These are phyloP conservation scores for Apeira syringaria DNA, from an alignment of 2,888 invertebrate genomes.

Conservation along the genomic window DNA sequence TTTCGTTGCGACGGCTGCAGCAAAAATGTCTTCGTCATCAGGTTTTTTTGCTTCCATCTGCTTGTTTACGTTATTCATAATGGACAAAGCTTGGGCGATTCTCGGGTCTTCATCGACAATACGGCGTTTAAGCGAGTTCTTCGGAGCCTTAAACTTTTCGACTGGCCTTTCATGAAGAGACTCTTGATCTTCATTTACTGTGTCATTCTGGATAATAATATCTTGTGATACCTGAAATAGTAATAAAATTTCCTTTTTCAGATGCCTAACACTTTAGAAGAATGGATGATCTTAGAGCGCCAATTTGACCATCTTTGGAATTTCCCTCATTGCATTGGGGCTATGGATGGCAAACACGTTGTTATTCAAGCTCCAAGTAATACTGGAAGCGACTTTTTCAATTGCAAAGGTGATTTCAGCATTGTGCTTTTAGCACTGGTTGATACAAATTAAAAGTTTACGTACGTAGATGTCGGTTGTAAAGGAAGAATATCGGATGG, in stretches of 20 bases:
- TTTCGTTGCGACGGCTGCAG: slow-evolving; percentile 28
- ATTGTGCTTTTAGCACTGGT: background rate
- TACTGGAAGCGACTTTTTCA: background rate
- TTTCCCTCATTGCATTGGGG: background rate
- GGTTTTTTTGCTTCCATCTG: slow-evolving; percentile 28
- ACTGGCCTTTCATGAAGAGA: slow-evolving; percentile 25
- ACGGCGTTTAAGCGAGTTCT: slow-evolving; percentile 30
- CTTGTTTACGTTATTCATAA: slow-evolving; percentile 33
- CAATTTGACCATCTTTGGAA: background rate
- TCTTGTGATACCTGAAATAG: background rate
- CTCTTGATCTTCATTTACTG: slow-evolving; percentile 30
- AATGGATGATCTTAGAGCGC: background rate
- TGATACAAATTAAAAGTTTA: background rate
- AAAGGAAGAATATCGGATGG: slow-evolving; percentile 15
- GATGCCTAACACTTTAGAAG: background rate
- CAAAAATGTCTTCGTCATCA: slow-evolving; percentile 31
- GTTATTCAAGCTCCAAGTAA: background rate
- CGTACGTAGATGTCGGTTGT: background rate
- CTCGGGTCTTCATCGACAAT: slow-evolving; percentile 29
- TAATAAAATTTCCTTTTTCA: background rate
- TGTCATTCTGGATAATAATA: background rate
- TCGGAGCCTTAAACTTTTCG: slow-evolving; percentile 33
- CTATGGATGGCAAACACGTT: background rate
- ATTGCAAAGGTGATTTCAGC: background rate
- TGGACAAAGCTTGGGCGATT: slow-evolving; percentile 28